Base-by-base conservation (phyloP, 2,888 invertebrate species). In the Poecilobothrus nobilitatus region DNA sequence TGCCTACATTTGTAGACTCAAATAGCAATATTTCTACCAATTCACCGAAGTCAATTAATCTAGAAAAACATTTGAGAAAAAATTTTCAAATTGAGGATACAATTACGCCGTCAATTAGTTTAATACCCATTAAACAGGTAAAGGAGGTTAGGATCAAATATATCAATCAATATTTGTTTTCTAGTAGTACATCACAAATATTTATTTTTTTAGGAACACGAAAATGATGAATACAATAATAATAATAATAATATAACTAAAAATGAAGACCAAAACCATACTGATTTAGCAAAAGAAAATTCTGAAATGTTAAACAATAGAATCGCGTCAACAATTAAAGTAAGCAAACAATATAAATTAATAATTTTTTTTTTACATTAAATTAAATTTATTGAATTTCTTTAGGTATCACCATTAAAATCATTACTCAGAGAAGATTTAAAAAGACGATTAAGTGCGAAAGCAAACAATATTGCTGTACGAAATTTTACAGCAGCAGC, bases 121-220 rank as follows among this genome's bases (percentile, higher is more conserved):
- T 93, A 68, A 92, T 93, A 83, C 92, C 92, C 70, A 92, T 93
- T 74, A 92, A 93, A 81, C 91, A 91, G 85, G 87, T 86, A 77
- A 77, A 75, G 73, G 66, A 75, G 73, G 66, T 68, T 44, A 2
- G 27, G 7, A 10, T 37, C 12, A 37, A 37, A 37, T 37, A 37
- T 10, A 18, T 53, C 7, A 41, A 41, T 6, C 12, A 53, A 53
- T 2, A 53, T 4, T 37, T 6, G 44, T n/a, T 53, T n/a, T 18
- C 18, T 9, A 41, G 27, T 4, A 4, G 3, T 27, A 27, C 37
- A 21, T 1, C 15, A 37, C 37, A n/a, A 34, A 65, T 44, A 18
- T 15, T 15, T 62, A 27, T 61, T 22, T 61, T 62, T 68, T 8
- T 44, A 74, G 74, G 77, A 77, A 68, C 77, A 76, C 21, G 72